Conservation (phyloP, 2,113 vertebrate genomes). For the Solea senegalensis region DNA sequence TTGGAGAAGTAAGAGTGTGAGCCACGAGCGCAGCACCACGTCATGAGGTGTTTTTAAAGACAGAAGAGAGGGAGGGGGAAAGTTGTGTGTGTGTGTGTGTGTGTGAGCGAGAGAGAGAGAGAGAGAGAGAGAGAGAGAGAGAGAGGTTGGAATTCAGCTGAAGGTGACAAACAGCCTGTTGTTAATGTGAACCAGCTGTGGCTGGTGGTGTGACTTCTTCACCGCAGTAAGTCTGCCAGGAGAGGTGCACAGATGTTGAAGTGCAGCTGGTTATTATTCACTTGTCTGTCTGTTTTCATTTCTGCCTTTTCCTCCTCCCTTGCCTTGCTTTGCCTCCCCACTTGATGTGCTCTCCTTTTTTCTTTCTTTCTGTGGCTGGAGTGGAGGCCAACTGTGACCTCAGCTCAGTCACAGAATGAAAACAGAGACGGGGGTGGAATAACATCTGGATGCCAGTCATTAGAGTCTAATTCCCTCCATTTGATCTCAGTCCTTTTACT, state of each 20-base stretch:
- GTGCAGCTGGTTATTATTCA: not conserved
- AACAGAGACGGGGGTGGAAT: constrained; percentile 46
- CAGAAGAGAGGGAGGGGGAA: not conserved
- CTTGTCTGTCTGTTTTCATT: constrained; percentile 30
- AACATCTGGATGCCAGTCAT: constrained; percentile 77
- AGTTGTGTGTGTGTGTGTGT: constrained; percentile 7
- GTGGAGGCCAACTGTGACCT: constrained; percentile 71
- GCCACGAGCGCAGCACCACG: not conserved
- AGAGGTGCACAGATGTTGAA: constrained; percentile 35
- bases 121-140: constrained; percentile 15
- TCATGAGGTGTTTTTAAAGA: constrained; percentile 9
- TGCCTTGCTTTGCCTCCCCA: not conserved
- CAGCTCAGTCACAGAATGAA: constrained; percentile 60
- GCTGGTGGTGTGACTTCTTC: constrained; percentile 37
- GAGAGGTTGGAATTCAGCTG: constrained; percentile 50
- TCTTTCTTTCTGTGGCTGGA: constrained; percentile 26
- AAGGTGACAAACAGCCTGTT: constrained; percentile 63
- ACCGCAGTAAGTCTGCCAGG: constrained; percentile 25
- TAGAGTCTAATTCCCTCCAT: constrained; percentile 51
- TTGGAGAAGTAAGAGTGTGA: constrained; percentile 34
- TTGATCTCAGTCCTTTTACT: constrained; percentile 18
- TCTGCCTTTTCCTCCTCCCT: not conserved
- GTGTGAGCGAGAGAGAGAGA: constrained; percentile 15
- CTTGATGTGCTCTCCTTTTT: constrained; percentile 30
- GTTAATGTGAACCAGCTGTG: constrained; percentile 71